Evolutionary conservation across 2,113 vertebrate species (phyloP), one percentile per base, ranked within the genome.

Genomic region (Dipodomys ordii): DNA sequence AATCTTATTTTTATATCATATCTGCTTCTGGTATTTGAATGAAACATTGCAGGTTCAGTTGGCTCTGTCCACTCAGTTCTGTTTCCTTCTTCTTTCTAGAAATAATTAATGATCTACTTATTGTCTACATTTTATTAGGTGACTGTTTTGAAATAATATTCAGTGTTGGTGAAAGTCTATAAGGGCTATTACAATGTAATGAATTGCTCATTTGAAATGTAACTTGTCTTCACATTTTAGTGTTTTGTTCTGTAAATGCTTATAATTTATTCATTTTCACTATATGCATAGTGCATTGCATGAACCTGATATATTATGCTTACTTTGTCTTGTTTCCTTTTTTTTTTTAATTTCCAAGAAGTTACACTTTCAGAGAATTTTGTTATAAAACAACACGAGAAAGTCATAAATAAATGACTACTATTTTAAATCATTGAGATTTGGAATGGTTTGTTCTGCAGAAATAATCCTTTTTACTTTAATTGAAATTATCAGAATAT

Each of bases 21-120:
- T 32, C 32, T 71, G 9, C 2, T 72, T 65, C 13, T 76, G 44
- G 57, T 88, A 68, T 46, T 93, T 83, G 80, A 92, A 76, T 95
- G 77, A 91, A 90, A 46, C 20, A 64, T 71, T 88, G 30, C 2
- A 73, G 19, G 76, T 46, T 84, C 19, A 85, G 49, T 88, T 83
- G 46, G 46, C 6, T 80, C 3, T 12, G 44, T 81, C 0, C 93
- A 11, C 18, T 96, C 49, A 83, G 6, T 95, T 49, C 8, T 7
- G 53, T 62, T 95, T 83, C 11, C n/a, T 0, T 69, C 11, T 87
- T 72, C 13, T 64, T 30, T 83, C 15, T 22, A 27, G 35, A 93
- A 46, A 28, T 53, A 88, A 90, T 12, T 44, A 18, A 69, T 62
- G 16, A 7, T 60, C 49, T 79, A 0, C 62, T 90, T 72, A 83